Conservation (phyloP, 2,113 vertebrate genomes). For the Elaphurus davidianus region DNA sequence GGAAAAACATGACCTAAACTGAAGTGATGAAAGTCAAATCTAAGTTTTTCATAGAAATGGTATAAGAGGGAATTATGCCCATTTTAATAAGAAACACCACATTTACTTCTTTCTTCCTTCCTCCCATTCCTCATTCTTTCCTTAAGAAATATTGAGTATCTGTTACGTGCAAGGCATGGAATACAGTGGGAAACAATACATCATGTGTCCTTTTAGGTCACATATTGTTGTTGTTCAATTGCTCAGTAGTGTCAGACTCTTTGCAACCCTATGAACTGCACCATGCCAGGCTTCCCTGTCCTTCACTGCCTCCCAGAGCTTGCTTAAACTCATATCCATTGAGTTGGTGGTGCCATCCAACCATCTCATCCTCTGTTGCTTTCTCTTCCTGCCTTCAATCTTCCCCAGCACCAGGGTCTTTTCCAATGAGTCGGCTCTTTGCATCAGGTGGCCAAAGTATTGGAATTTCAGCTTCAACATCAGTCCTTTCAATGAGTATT, state of each 20-base stretch:
- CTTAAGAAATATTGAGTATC: background rate
- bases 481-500: background rate
- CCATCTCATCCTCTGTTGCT: background rate
- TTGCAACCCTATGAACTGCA: background rate
- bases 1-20: background rate
- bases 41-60: background rate
- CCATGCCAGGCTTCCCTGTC: background rate
- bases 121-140: background rate
- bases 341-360: background rate
- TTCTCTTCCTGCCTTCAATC: background rate
- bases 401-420: background rate
- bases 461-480: background rate
- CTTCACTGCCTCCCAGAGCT: background rate
- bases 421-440: background rate
- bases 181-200: background rate
- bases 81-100: background rate
- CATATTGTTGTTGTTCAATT: background rate
- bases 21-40: background rate
- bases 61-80: background rate
- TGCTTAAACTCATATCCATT: background rate
- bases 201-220: background rate
- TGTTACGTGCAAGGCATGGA: background rate
- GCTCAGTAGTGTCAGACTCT: background rate
- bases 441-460: background rate
- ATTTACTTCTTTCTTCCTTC: background rate